Evolutionary conservation across 2,888 invertebrate genomes (phyloP), one percentile per base, ranked within the genome.

Genomic region (Sphaerophoria rueppellii): DNA sequence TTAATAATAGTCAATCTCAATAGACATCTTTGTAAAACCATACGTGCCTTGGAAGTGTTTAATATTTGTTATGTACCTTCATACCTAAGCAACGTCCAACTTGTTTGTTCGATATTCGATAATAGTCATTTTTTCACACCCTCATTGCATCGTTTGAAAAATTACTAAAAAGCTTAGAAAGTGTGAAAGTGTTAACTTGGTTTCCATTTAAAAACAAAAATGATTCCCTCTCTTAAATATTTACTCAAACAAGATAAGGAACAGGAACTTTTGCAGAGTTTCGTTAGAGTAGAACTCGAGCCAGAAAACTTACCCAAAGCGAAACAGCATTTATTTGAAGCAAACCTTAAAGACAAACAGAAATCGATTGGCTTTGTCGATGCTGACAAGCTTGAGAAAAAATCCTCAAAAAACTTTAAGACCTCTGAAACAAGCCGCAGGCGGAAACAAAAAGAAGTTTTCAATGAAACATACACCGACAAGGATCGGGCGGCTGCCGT

Each of bases 401-500:
- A 89, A 14, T 89, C 90, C 9, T 88, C 86, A 4, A 90, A 88
- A 9, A 90, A 89, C 61, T 89, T 89, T 79, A 88, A 87, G 46
- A 90, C 90, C 65, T 88, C 89, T 7, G 90, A 90, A 71, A 87
- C 88, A 52, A 67, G 88, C 43, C 90, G 90, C 78, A 91, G 90
- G 70, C 90, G 90, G 87, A 91, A 90, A 75, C 88, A 90, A 2
- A 90, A 90, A 72, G 91, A 91, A 70, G 90, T 90, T 58, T 91
- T 91, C 57, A 96, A 97, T 88, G 97, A 97, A 89, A 92, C 96
- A 32, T 98, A 97, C 89, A 97, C 97, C 24, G 98, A 98, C 90
- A 98, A 98, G 89, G 97, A 97, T 90, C 93, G 98, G 6, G 98
- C 97, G 0, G 97, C 98, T 0, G 97, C 97, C 0, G 97, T 97